Evolutionary conservation across 2,888 invertebrate species (phyloP).

Genomic region (Nycteola revayana): DNA sequence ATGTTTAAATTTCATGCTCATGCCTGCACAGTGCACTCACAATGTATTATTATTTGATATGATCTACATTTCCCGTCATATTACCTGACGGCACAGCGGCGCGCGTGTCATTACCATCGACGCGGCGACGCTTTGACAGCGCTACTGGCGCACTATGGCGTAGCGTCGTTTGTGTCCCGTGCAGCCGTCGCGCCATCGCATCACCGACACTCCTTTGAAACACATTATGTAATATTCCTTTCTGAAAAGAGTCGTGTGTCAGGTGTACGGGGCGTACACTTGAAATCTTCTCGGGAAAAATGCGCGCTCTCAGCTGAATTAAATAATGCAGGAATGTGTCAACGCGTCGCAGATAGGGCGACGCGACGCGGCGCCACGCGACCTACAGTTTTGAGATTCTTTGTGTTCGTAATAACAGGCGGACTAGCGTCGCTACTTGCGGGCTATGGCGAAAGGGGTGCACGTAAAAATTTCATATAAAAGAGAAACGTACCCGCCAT

Average conservation of each 20-base stretch:
- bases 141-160: conserved; percentile 26
- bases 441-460: conserved; percentile 17
- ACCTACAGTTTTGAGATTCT: conserved; percentile 57
- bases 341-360: conserved; percentile 44
- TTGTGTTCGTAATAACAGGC: conserved; percentile 68
- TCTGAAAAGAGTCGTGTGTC: conserved; percentile 59
- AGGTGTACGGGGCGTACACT: conserved; percentile 62
- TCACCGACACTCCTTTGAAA: conserved; percentile 46
- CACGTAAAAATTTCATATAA: conserved; percentile 47
- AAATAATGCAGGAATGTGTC: conserved; percentile 72
- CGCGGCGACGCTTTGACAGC: conserved; percentile 41
- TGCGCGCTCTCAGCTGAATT: conserved; percentile 59
- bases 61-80: conserved; percentile 35
- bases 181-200: conserved; percentile 19
- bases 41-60: conserved; percentile 35
- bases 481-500: conserved; percentile 38
- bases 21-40: conserved; percentile 33
- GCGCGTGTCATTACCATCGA: conserved; percentile 34
- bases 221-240: conserved; percentile 71
- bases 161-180: conserved; percentile 13
- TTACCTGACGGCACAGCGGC: conserved; percentile 28
- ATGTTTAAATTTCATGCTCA: too few species aligned
- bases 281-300: conserved; percentile 72
- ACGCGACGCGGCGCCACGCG: conserved; percentile 32
- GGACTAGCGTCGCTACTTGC: conserved; percentile 53